Evolutionary conservation across 53 echinoderm and acorn worm genomes (phyloP).

Genomic region (Stichopus horrens): DNA sequence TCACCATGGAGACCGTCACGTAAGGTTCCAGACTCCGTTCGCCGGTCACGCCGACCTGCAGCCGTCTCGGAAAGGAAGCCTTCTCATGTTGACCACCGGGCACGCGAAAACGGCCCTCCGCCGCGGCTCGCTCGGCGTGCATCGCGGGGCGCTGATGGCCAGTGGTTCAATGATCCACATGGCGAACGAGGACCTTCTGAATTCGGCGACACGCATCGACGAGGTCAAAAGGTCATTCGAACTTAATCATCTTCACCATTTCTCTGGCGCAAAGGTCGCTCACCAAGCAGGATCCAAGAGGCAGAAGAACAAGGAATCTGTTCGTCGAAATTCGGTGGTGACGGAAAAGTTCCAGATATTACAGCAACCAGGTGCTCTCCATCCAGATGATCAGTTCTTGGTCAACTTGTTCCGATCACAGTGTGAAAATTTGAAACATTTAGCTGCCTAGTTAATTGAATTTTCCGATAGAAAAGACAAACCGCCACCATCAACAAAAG

Average conservation of each 20-base stretch:
- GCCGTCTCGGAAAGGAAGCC: constrained; percentile 69
- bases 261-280: constrained; percentile 70
- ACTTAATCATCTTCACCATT: constrained; percentile 71
- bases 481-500: no score
- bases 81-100: constrained; percentile 64
- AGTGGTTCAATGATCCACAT: constrained; percentile 83
- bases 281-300: constrained; percentile 60
- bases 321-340: constrained; percentile 84
- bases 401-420: constrained; percentile 78
- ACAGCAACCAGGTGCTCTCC: constrained; percentile 61
- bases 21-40: not conserved
- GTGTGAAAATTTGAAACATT: constrained; percentile 68
- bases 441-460: constrained; percentile 49
- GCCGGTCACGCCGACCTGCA: constrained; percentile 29
- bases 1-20: constrained; percentile 4
- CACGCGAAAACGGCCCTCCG: constrained; percentile 46
- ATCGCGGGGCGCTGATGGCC: constrained; percentile 66
- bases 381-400: constrained; percentile 69
- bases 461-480: no score
- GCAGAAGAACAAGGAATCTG: constrained; percentile 68
- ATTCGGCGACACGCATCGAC: constrained; percentile 63
- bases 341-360: constrained; percentile 72
- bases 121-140: constrained; percentile 74
- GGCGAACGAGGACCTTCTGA: constrained; percentile 71
- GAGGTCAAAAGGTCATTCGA: constrained; percentile 60